Base-by-base conservation (phyloP, 2,113 vertebrate species). In the Petroica traversi region DNA sequence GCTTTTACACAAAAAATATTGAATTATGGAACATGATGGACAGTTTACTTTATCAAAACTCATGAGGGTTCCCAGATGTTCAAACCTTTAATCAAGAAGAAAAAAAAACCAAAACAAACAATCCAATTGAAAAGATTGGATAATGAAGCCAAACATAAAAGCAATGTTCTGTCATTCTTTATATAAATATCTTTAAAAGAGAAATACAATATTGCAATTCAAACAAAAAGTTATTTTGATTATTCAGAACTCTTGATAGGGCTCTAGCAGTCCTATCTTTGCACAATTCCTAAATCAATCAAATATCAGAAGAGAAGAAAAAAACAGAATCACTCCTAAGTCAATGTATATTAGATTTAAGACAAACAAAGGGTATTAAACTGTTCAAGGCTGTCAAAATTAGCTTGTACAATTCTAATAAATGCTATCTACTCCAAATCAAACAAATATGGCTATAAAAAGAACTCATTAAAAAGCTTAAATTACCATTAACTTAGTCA, bases 401-500 rank as follows among this genome's bases (percentile, higher is more conserved):
- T 36, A 28, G 40, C 26, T 59, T 62, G 38, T 49, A 23, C 26
- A 69, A 33, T 29, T 51, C 14, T 40, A 76, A 48, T 63, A 51
- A 48, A 36, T 33, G 78, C n/a, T 40, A 73, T 8, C 12, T 71
- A 63, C 18, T 36, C 9, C 28, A 92, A 91, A 80, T 23, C 15
- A 80, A 68, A 31, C 5, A 68, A 73, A 14, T 29, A 66, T 7
- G 20, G 19, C 34, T 41, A 62, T 12, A 52, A 57, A 92, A 80
- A 34, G 8, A 84, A 38, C 11, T 66, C 7, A 62, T 41, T 66
- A 52, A 77, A 88, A 91, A 55, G 41, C 43, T 84, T 84, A 77
- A 90, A 67, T 97, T 99, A 99, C 99, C 98, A 98, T 98, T 81
- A 99, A 98, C 87, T 99, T 99, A 59, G 98, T 98, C 98, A 99